Conservation (phyloP, 2,888 invertebrate species). For the Subacronicta megacephala region DNA sequence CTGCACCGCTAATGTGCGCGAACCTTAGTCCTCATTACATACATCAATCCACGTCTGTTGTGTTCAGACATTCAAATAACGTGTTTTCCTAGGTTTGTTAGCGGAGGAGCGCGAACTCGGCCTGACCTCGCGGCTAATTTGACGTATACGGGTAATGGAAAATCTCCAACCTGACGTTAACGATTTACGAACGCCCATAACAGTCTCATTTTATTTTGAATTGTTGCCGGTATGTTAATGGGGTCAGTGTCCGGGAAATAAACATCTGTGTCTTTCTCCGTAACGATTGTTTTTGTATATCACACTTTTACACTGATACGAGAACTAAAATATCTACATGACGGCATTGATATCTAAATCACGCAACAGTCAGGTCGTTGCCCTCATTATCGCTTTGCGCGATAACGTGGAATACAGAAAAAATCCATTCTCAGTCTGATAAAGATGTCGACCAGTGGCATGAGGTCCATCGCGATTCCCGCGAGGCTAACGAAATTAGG, state of each 20-base stretch:
- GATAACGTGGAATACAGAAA: slow-evolving; percentile 85
- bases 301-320: slow-evolving; percentile 39
- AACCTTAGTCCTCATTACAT: slow-evolving; percentile 41
- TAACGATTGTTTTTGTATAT: slow-evolving; percentile 27
- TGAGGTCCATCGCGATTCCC: slow-evolving; percentile 61
- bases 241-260: slow-evolving; percentile 57
- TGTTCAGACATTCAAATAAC: slow-evolving; percentile 53
- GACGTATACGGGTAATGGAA: slow-evolving; percentile 69
- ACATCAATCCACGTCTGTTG: slow-evolving; percentile 53
- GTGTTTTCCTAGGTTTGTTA: slow-evolving; percentile 72
- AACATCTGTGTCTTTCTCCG: slow-evolving; percentile 35
- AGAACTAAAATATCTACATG: slow-evolving; percentile 57
- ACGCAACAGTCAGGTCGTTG: slow-evolving; percentile 79
- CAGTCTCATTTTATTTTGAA: slow-evolving; percentile 61
- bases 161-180: slow-evolving; percentile 66
- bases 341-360: slow-evolving; percentile 72
- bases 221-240: slow-evolving; percentile 56
- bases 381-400: slow-evolving; percentile 80
- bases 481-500: slow-evolving; percentile 18
- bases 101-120: slow-evolving; percentile 64
- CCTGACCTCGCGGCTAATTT: slow-evolving; percentile 69
- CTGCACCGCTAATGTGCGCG: slow-evolving; percentile 10
- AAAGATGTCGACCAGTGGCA: slow-evolving; percentile 66
- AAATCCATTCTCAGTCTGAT: slow-evolving; percentile 80
- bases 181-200: slow-evolving; percentile 63